These are phyloP conservation scores for Theonella swinhoei DNA, from an alignment of 37 sponge, comb jelly and placozoan species.

Conservation along the genomic window DNA sequence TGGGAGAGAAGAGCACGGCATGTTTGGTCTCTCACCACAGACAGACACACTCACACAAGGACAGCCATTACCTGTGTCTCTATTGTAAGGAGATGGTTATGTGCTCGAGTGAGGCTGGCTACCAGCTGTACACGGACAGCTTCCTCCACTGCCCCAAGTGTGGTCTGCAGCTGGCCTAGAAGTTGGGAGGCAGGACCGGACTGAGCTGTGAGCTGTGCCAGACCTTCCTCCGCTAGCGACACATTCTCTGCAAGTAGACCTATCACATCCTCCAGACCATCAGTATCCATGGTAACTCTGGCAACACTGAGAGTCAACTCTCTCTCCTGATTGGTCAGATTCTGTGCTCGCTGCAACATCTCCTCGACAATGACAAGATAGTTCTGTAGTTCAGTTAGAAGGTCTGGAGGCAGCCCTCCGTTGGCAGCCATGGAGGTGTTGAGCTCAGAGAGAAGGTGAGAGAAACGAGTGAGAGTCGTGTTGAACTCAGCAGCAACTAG, in stretches of 20 bases:
- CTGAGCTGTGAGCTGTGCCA: background rate
- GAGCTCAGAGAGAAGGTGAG: background rate
- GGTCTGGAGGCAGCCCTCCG: background rate
- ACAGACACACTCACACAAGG: too few species aligned
- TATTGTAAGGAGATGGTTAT: background rate
- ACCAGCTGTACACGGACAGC: background rate
- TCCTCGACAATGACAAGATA: background rate
- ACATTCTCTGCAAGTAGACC: background rate
- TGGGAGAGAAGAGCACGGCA: background rate
- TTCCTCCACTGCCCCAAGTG: background rate
- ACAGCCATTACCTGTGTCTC: too few species aligned
- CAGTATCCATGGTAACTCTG: background rate
- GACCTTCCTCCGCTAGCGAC: background rate
- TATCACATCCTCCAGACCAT: background rate
- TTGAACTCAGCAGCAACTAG: background rate
- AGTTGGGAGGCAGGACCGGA: background rate
- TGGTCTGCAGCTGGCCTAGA: background rate
- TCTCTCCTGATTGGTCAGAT: background rate
- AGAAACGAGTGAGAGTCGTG: background rate
- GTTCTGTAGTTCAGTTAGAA: too few species aligned
- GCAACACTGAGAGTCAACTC: background rate
- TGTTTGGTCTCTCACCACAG: too few species aligned
- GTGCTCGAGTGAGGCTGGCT: background rate
- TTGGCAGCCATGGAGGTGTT: background rate
- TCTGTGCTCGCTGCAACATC: background rate